Conservation (phyloP, 2,888 invertebrate genomes). For the Agonopterix subpropinquella region DNA sequence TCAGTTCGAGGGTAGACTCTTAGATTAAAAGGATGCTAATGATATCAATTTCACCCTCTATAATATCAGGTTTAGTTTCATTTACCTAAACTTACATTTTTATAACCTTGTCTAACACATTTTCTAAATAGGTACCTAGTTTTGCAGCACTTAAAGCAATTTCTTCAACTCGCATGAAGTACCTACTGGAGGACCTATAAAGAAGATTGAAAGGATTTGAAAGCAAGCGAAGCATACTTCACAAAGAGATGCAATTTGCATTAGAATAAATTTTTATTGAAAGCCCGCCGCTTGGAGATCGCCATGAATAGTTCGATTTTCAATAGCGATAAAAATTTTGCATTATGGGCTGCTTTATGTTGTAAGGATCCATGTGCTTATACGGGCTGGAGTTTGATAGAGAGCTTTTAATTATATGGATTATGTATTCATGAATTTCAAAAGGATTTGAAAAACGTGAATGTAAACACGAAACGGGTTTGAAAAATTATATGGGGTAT, state of each 20-base stretch:
- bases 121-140: no score
- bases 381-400: background rate
- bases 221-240: conserved; percentile 37
- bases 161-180: conserved; percentile 11
- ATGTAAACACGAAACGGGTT: no score
- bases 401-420: no score
- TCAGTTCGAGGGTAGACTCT: no score
- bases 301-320: conserved; percentile 39
- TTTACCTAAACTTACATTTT: no score
- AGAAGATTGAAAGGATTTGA: conserved; percentile 42
- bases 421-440: no score
- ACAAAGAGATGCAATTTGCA: conserved; percentile 66
- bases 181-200: conserved; percentile 15
- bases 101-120: no score
- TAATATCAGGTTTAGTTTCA: no score
- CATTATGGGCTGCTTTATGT: background rate
- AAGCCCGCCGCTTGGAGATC: conserved; percentile 34
- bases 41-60: no score
- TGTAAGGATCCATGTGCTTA: background rate
- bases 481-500: no score
- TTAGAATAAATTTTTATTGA: conserved; percentile 66
- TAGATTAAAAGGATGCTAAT: no score
- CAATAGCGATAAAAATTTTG: conserved; percentile 28
- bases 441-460: no score
- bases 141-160: conserved; percentile 5